A percentile compares a stretch with the other conserved stretches of the same genome.
These are phyloP conservation scores for Acanthacorydalis orientalis DNA, from an alignment of 2,888 invertebrate genomes.

Conservation along the genomic window DNA sequence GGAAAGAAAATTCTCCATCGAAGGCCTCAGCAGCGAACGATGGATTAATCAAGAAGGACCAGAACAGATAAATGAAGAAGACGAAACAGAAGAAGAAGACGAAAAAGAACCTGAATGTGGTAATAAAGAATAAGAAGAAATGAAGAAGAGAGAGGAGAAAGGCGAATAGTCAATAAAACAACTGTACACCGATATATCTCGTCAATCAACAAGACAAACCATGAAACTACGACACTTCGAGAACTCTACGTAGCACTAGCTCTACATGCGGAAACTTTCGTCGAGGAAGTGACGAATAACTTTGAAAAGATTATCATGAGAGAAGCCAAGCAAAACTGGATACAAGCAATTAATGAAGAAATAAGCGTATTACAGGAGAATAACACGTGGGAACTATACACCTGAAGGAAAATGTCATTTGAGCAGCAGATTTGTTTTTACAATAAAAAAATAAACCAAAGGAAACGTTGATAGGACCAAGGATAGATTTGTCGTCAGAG, in stretches of 20 bases:
- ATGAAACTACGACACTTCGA: too few species aligned
- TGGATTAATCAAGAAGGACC: neutral
- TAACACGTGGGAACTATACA: neutral
- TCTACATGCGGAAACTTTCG: conserved; percentile 8
- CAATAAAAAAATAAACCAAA: conserved; percentile 6
- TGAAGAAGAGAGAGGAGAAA: neutral
- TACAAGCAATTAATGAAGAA: conserved; percentile 11
- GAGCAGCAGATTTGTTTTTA: too few species aligned
- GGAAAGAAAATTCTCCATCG: too few species aligned
- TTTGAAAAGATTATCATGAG: conserved; percentile 5
- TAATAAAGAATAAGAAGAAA: neutral
- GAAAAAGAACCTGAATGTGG: too few species aligned
- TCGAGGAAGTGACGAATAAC: conserved; percentile 6
- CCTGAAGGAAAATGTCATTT: neutral
- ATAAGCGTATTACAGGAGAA: conserved; percentile 6
- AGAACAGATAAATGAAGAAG: neutral
- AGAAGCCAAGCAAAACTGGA: conserved; percentile 8
- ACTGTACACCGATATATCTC: neutral
- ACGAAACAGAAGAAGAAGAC: neutral
- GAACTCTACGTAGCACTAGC: conserved; percentile 7
- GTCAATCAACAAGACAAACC: too few species aligned
- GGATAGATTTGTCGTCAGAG: too few species aligned
- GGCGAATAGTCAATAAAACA: neutral
- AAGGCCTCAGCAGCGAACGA: too few species aligned
- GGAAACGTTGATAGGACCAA: conserved; percentile 1